Evolutionary conservation across 1,140 invertebrate species (phyloP), one percentile per base, ranked within the genome.

Genomic region (Sinonovacula constricta): DNA sequence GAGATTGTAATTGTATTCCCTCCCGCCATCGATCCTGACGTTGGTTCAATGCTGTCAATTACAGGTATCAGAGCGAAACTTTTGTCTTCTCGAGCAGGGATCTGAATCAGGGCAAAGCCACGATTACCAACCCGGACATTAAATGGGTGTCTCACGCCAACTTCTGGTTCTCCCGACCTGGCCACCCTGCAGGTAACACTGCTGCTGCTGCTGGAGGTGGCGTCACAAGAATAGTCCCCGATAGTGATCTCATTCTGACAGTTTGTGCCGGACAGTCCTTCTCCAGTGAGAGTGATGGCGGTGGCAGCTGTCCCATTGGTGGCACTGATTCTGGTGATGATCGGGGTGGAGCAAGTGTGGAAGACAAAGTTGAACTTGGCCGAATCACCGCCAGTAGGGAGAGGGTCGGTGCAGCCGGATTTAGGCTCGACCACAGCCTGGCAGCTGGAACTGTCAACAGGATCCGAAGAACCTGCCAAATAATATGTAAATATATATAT

Each of bases 171-270:
- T 36, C 24, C 68, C 24, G 59, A 54, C 15, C 51, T 33, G 18
- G 68, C 72, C 12, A 84, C 53, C 2, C 18, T 76, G 49, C 83
- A 84, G 0, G 51, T 51, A 0, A 83, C 26, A 18, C 28, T 51
- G 0, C 57, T 49, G 5, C 33, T 63, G 18, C 51, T 51, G n/a
- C 66, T 63, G 1, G 53, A 53, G 12, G 49, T 49, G 0, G 81
- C 65, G 45, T 59, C 60, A 70, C 81, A 80, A 14, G 2, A 3
- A 18, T 56, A 56, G 45, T 79, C 66, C 0, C 71, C 76, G 34
- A 87, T 49, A 3, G 2, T 60, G 3, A 87, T 63, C 45, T 85
- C 81, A 60, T 86, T 86, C 59, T 83, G 80, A 60, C 85, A 86
- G 15, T 66, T 14, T 5, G 26, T 80, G 0, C 57, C 26, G 15